Evolutionary conservation across 2,797 vertebrate species (phyloP), one percentile per base, ranked within the genome.

Genomic region (Notamacropus eugenii): DNA sequence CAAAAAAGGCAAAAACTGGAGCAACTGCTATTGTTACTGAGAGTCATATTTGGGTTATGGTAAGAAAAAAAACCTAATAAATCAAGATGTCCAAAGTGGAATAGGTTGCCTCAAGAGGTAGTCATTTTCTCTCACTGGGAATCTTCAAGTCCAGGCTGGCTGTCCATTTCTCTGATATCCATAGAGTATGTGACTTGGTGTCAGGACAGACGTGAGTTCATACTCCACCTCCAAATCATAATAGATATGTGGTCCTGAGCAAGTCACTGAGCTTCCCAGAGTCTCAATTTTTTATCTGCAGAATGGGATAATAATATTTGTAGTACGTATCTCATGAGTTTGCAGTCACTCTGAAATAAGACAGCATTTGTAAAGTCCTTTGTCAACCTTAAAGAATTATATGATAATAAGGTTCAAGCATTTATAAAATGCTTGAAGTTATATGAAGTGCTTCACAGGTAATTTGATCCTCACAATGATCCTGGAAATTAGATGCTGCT

Each of bases 31-130:
- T 96, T 92, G 14, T 6, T 12, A 16, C 16, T 14, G 27, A 34
- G 22, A 56, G 22, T 50, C 67, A 93, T 8, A 67, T 67, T 14
- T 10, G 92, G 52, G 96, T 92, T 97, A 95, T 6, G 11, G 93
- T 74, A 54, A 92, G 34, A 95, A 67, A 94, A 29, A 67, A 97
- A 96, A 87, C 1, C 90, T 91, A 87, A 95, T 40, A 40, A 5
- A 58, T 91, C 91, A 59, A 91, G 90, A 67, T 96, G 94, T 57
- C 55, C 52, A 92, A 92, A 90, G 14, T n/a, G 4, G 12, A 95
- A 93, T n/a, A 95, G 50, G 52, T 29, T 90, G 59, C 22, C 54
- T 94, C 74, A 93, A 54, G 4, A 95, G 87, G 90, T 24, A 90
- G 0, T 62, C 8, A 92, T 90, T 92, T 95, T 92, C 27, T 91